phyloP scores from a whole-genome alignment of 2,113 vertebrate genomes.

The Beaufortia kweichowensis region DNA sequence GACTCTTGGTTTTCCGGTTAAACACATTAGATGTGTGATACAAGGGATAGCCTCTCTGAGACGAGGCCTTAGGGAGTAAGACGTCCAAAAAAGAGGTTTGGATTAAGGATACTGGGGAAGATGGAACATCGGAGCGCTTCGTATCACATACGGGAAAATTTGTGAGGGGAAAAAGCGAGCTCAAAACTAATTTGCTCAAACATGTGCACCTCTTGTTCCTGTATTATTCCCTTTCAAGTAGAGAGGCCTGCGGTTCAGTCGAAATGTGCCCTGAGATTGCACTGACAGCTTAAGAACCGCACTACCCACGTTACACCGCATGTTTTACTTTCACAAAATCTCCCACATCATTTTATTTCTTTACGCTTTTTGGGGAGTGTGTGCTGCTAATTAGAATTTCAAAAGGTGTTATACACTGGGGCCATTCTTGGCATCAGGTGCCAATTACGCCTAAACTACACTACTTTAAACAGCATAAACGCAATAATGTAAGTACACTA shows the following conservation, averaged over 20 bases:
- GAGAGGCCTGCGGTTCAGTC: conserved; percentile 32
- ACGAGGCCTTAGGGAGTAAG: conserved; percentile 2
- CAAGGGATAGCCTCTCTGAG: background rate
- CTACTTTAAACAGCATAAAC: too few relatives aligned
- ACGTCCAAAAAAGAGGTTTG: background rate
- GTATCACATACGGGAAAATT: background rate
- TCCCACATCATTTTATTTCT: conserved; percentile 12
- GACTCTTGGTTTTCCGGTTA: conserved; percentile 4
- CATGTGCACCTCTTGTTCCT: conserved; percentile 41
- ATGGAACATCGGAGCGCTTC: background rate
- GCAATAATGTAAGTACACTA: too few relatives aligned
- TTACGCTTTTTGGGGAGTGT: background rate
- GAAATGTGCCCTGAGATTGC: conserved; percentile 28
- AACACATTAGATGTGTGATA: conserved; percentile 30
- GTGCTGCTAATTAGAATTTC: conserved; percentile 25
- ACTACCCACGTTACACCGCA: conserved; percentile 15
- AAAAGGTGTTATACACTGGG: conserved; percentile 17
- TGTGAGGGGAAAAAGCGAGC: conserved; percentile 25
- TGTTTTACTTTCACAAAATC: conserved; percentile 27
- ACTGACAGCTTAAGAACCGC: conserved; percentile 20
- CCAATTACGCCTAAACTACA: too few relatives aligned
- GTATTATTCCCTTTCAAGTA: conserved; percentile 60
- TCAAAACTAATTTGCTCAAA: conserved; percentile 58
- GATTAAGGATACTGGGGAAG: background rate
- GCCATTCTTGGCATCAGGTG: too few relatives aligned